Evolutionary conservation across 2,797 vertebrate species (phyloP).

Genomic region (Columba guinea): DNA sequence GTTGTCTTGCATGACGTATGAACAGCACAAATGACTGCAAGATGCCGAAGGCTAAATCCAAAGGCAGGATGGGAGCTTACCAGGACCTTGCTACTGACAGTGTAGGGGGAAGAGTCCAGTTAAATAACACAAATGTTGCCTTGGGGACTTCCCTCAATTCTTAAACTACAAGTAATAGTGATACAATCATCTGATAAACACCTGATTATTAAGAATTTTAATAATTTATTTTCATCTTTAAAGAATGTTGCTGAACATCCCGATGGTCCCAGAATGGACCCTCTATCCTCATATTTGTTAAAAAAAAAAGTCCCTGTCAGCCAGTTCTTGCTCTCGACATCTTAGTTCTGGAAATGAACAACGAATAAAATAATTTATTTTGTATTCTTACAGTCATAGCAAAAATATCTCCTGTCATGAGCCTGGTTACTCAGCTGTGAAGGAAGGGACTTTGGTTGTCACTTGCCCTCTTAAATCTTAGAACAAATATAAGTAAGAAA

Average conservation of each 20-base stretch:
- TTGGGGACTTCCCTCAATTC: background rate
- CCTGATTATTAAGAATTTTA: background rate
- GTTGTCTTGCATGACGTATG: accelerated
- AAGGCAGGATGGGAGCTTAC: background rate
- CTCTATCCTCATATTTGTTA: background rate
- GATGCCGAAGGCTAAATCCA: background rate
- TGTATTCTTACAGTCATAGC: background rate
- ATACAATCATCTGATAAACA: background rate
- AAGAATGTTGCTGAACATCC: background rate
- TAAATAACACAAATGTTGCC: background rate
- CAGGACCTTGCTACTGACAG: background rate
- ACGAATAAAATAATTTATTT: background rate
- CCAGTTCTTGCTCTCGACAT: background rate
- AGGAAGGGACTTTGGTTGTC: background rate
- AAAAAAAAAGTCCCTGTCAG: background rate
- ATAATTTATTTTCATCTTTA: background rate
- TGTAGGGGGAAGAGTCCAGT: background rate
- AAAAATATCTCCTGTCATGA: background rate
- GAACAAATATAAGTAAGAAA: background rate
- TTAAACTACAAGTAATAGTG: background rate
- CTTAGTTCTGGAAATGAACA: background rate
- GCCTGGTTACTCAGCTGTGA: background rate
- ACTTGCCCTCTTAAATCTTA: conserved; percentile 2
- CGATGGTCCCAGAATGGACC: background rate
- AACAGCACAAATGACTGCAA: background rate